Evolutionary conservation across 2,113 vertebrate species (phyloP).

Genomic region (Pao palembangensis): DNA sequence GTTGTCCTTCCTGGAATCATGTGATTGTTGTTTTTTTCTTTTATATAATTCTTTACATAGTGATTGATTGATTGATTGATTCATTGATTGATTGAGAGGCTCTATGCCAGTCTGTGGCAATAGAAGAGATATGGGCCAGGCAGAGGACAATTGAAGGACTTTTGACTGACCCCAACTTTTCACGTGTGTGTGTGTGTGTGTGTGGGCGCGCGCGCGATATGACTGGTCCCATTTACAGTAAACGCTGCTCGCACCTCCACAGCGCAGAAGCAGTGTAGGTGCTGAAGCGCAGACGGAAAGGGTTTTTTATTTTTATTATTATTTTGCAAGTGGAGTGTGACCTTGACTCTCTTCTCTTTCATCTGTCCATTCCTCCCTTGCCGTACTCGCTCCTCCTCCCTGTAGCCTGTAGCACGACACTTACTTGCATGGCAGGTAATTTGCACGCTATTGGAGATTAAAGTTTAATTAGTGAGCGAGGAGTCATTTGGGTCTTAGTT

Average conservation of each 20-base stretch:
- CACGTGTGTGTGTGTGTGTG: conserved; percentile 36
- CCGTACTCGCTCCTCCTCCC: conserved; percentile 6
- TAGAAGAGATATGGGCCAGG: conserved; percentile 58
- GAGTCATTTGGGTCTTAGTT: conserved; percentile 76
- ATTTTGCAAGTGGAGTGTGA: conserved; percentile 62
- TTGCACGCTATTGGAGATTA: conserved; percentile 78
- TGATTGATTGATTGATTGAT: no score
- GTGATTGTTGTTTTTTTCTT: no score
- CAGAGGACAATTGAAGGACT: conserved; percentile 52
- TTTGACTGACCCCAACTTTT: conserved; percentile 45
- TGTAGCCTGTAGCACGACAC: conserved; percentile 51
- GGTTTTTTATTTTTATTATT: background rate
- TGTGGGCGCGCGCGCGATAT: conserved; percentile 7
- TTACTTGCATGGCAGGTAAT: conserved; percentile 77
- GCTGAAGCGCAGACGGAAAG: conserved; percentile 10
- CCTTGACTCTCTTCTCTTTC: conserved; percentile 69
- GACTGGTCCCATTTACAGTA: conserved; percentile 51
- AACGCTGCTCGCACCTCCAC: background rate
- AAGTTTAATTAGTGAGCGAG: conserved; percentile 78
- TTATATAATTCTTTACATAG: no score
- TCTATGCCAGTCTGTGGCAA: conserved; percentile 32
- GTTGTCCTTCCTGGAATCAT: no score
- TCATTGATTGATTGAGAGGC: no score
- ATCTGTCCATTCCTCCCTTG: conserved; percentile 39
- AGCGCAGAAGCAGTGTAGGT: background rate